These are phyloP conservation scores for Cyrtorhinus lividipennis DNA, from an alignment of 1,140 invertebrate genomes.

Conservation along the genomic window DNA sequence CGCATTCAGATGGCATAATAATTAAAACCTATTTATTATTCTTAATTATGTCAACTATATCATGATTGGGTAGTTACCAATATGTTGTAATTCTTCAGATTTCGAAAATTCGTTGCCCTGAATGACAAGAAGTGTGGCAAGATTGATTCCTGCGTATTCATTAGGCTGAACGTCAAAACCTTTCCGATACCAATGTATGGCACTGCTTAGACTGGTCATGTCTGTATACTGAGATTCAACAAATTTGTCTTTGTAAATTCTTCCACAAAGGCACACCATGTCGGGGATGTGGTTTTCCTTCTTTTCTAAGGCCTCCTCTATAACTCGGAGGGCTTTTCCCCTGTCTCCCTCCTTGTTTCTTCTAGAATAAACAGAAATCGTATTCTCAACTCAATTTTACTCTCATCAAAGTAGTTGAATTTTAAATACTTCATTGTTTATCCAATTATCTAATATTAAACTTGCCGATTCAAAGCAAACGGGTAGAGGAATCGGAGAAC, in stretches of 20 bases:
- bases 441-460: too few relatives aligned
- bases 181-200: slow-evolving; percentile 96
- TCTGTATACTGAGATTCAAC: slow-evolving; percentile 89
- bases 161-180: slow-evolving; percentile 95
- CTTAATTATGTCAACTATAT: too few relatives aligned
- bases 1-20: too few relatives aligned
- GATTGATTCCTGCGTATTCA: slow-evolving; percentile 97
- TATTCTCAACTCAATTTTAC: too few relatives aligned
- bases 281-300: slow-evolving; percentile 90
- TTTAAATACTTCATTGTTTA: too few relatives aligned
- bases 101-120: slow-evolving; percentile 89
- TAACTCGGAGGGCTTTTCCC: slow-evolving; percentile 82
- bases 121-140: slow-evolving; percentile 95
- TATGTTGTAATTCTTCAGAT: slow-evolving; percentile 78
- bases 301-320: slow-evolving; percentile 76
- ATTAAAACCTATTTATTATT: too few relatives aligned
- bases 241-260: slow-evolving; percentile 99
- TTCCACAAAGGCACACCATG: slow-evolving; percentile 94
- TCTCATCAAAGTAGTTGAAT: too few relatives aligned
- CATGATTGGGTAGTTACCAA: too few relatives aligned
- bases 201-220: slow-evolving; percentile 71
- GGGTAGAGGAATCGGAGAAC: slow-evolving; percentile 88
- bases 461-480: slow-evolving; percentile 86
- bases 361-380: slow-evolving; percentile 39
- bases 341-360: slow-evolving; percentile 88